Evolutionary conservation across 2,797 vertebrate genomes (phyloP), one percentile per base, ranked within the genome.

Genomic region (Acanthurus tractus): DNA sequence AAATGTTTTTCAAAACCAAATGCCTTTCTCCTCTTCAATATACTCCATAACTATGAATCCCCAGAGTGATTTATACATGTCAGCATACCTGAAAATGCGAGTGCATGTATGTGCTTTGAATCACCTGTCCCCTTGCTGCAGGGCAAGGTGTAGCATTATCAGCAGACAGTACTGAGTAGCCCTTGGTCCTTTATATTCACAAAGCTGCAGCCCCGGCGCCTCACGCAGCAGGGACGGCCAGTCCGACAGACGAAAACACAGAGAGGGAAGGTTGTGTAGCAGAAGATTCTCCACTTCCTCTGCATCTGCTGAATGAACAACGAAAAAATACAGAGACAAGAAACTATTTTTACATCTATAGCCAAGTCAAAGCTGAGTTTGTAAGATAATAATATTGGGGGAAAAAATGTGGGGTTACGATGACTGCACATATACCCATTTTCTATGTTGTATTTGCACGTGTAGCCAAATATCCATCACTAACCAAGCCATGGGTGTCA

Each of bases 51-150:
- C 20, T 52, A 48, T 55, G 1, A 38, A 68, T 63, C 22, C 29
- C 40, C 36, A 48, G 59, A 70, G 22, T 58, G 64, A 57, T 58
- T 49, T 18, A 38, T 45, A 42, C 58, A 54, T 22, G 17, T 68
- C n/a, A 40, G 58, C 62, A 45, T 36, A 17, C 68, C n/a, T 34
- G 55, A 58, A 58, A 76, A 58, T 29, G 48, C 20, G 48, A 36
- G 48, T 67, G 64, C 25, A 29, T 20, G 12, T 36, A 8, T 20
- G 14, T 13, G 46, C 22, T 12, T 49, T 15, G 7, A 54, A 36
- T 74, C 81, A 98, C 98, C 96, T 96, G 95, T 99, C 96, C 52
- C 96, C 96, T 0, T 95, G 90, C 79, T 92, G 85, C 67, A 96
- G 93, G 63, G 97, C 94, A 50, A 97, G 88, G 81, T 95, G 94